A percentile compares a stretch with the other conserved stretches of the same genome.
Evolutionary conservation across 2,797 vertebrate genomes (phyloP).

Genomic region (Champsocephalus esox): DNA sequence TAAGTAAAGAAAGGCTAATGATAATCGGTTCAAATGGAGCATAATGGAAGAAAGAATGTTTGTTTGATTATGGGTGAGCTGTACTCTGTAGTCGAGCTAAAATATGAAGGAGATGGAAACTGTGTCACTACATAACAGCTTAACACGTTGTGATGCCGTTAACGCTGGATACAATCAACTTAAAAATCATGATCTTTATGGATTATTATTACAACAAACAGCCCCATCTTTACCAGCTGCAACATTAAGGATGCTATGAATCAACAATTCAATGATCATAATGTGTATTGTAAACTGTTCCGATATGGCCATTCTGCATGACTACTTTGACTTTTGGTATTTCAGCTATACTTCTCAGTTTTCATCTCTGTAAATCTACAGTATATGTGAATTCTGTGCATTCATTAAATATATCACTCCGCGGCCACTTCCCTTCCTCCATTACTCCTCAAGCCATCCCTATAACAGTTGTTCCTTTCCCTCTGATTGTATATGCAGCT

Average conservation of each 20-base stretch:
- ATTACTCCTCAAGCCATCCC: slow-evolving; percentile 39
- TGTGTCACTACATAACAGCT: background rate
- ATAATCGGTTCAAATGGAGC: slow-evolving; percentile 62
- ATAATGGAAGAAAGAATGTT: slow-evolving; percentile 35
- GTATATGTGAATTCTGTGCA: slow-evolving; percentile 2
- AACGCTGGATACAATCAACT: background rate
- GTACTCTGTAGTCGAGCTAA: slow-evolving; percentile 1
- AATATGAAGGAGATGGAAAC: slow-evolving; percentile 1
- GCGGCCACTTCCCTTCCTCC: background rate
- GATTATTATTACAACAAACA: background rate
- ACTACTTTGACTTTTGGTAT: background rate
- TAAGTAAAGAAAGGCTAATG: slow-evolving; percentile 53
- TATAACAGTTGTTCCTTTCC: slow-evolving; percentile 20
- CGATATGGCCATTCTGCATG: background rate
- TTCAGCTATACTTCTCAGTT: background rate
- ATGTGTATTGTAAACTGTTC: background rate
- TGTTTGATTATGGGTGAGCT: slow-evolving; percentile 42
- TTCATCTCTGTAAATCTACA: slow-evolving; percentile 3
- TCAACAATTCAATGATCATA: background rate
- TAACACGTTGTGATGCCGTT: too few species aligned
- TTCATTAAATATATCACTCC: slow-evolving; percentile 23
- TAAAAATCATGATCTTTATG: background rate
- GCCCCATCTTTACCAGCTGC: background rate
- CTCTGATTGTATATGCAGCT: slow-evolving; percentile 33
- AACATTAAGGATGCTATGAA: background rate